A percentile compares a stretch with the other conserved stretches of the same genome.
Conservation (phyloP, 35 echinoderm and acorn worm genomes). For the Acanthaster planci region DNA sequence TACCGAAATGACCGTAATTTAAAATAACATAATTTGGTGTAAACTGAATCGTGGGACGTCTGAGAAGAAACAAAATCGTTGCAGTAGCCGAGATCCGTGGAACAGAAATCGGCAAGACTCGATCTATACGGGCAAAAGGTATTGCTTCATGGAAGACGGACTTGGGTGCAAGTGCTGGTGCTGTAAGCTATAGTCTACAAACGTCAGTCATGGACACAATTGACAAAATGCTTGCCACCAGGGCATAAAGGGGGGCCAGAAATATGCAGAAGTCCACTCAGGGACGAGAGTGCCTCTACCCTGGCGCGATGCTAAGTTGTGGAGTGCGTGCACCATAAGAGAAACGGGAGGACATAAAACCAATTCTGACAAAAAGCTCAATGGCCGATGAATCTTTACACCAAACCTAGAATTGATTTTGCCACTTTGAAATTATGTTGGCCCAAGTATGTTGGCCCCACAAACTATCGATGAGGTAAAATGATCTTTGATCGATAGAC, state of each 20-base stretch:
- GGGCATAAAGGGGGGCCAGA: conserved; percentile 44
- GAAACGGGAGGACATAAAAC: conserved; percentile 32
- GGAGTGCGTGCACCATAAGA: background rate
- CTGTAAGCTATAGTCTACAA: background rate
- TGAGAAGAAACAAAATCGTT: background rate
- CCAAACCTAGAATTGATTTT: conserved; percentile 44
- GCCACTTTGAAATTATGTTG: conserved; percentile 19
- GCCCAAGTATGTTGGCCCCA: conserved; percentile 37
- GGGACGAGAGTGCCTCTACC: conserved; percentile 8
- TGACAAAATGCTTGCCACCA: conserved; percentile 13
- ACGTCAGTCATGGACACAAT: conserved; percentile 38
- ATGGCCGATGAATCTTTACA: conserved; percentile 10
- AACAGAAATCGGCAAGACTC: conserved; percentile 27
- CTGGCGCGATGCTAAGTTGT: background rate
- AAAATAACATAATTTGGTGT: too few species aligned
- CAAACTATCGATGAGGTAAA: conserved; percentile 30
- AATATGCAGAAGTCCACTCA: conserved; percentile 28
- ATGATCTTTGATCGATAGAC: conserved; percentile 20
- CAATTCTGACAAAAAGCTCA: conserved; percentile 50
- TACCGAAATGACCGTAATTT: too few species aligned
- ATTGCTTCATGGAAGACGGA: background rate
- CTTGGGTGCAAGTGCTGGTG: background rate
- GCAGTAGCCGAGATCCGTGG: conserved; percentile 21
- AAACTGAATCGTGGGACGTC: background rate
- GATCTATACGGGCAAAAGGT: too few species aligned